Conservation (phyloP, 2,888 invertebrate genomes). For the Sesamia inferens region DNA sequence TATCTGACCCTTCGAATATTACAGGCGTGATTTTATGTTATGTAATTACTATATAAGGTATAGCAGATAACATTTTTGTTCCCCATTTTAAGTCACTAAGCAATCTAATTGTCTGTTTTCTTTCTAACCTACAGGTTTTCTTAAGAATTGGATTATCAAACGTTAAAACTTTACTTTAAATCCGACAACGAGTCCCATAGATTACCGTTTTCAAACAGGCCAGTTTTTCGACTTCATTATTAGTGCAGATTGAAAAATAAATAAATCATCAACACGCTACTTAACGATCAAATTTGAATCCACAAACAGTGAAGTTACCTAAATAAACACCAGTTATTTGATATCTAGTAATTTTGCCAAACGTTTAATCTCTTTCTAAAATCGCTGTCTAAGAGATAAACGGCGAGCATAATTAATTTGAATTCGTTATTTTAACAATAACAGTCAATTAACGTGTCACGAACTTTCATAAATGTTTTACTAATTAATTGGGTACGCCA, state of each 20-base stretch:
- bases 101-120: not conserved
- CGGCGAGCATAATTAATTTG: conserved; percentile 35
- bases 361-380: conserved; percentile 24
- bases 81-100: not conserved
- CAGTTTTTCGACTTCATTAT: not conserved
- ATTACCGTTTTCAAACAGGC: not conserved
- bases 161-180: not conserved
- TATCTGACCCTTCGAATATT: too few species aligned
- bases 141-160: too few species aligned
- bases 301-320: not conserved
- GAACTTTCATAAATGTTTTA: conserved; percentile 38
- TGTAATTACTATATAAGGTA: too few species aligned
- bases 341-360: not conserved
- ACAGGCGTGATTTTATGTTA: too few species aligned
- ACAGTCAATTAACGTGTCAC: conserved; percentile 51
- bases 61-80: too few species aligned
- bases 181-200: not conserved
- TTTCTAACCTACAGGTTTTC: too few species aligned
- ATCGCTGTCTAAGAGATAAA: conserved; percentile 37
- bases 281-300: not conserved
- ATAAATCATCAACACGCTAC: not conserved
- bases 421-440: conserved; percentile 55
- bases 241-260: not conserved
- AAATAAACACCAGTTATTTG: conserved; percentile 1
- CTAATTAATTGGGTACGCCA: conserved; percentile 51